Evolutionary conservation across 2,113 vertebrate species (phyloP).

Genomic region (Chaetorhynchus papuensis): DNA sequence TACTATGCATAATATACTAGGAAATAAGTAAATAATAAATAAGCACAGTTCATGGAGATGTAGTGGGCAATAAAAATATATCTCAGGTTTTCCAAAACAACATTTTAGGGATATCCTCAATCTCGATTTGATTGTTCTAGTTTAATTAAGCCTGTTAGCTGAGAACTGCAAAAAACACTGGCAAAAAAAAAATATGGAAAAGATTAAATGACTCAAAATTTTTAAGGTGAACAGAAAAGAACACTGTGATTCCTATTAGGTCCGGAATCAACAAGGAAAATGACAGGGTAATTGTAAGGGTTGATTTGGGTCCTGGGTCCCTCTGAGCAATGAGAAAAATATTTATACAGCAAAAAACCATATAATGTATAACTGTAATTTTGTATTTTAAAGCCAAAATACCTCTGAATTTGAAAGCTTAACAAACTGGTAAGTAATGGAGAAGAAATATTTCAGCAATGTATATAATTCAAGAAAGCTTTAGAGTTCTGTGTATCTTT

Average conservation of each 20-base stretch:
- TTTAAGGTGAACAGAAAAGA: background rate
- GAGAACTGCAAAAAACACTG: background rate
- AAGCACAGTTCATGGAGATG: background rate
- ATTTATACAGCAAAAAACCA: background rate
- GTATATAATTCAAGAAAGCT: background rate
- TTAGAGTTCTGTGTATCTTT: background rate
- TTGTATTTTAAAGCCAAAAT: background rate
- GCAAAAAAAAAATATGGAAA: background rate
- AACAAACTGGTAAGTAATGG: background rate
- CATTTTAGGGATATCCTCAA: background rate
- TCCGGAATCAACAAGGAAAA: background rate
- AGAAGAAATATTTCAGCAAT: background rate
- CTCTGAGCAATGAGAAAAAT: background rate
- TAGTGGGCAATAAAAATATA: background rate
- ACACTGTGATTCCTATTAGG: background rate
- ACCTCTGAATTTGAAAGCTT: background rate
- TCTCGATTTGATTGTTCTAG: background rate
- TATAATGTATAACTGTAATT: background rate
- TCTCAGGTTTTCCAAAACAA: background rate
- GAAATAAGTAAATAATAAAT: background rate
- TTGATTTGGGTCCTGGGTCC: background rate
- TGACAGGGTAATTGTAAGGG: background rate
- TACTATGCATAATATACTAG: background rate
- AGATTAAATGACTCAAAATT: background rate
- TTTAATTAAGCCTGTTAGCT: background rate